These are phyloP conservation scores for Lanius collurio DNA, from an alignment of 2,113 vertebrate species.

Conservation along the genomic window DNA sequence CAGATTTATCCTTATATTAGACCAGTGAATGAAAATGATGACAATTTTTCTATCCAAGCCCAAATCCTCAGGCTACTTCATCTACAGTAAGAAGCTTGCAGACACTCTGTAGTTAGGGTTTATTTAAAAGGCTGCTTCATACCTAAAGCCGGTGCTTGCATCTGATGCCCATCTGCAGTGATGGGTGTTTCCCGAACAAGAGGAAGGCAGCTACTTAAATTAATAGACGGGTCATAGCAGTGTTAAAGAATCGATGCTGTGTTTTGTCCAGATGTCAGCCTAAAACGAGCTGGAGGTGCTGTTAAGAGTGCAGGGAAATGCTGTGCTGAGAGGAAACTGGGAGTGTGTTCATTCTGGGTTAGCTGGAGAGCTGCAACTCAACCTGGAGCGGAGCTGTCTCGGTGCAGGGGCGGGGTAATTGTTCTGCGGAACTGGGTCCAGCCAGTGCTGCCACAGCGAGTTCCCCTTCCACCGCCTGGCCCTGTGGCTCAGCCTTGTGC, in stretches of 20 bases:
- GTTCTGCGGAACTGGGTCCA: rapidly evolving
- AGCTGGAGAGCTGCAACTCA: neutral
- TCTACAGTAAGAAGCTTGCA: neutral
- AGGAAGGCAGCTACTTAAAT: too few relatives aligned
- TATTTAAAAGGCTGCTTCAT: neutral
- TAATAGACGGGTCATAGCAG: rapidly evolving
- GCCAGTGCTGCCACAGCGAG: rapidly evolving
- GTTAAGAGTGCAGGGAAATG: neutral
- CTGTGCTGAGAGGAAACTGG: neutral
- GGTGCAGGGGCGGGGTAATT: rapidly evolving
- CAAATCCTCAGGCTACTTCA: neutral
- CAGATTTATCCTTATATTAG: neutral
- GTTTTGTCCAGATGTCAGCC: neutral
- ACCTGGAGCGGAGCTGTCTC: rapidly evolving
- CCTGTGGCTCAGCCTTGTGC: rapidly evolving
- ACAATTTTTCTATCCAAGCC: neutral
- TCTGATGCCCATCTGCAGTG: neutral
- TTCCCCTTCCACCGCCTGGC: rapidly evolving
- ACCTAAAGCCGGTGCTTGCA: neutral
- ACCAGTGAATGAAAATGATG: neutral
- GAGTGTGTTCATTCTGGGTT: neutral
- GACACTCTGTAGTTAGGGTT: neutral
- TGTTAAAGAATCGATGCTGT: neutral
- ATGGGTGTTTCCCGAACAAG: neutral
- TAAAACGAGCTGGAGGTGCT: neutral